These are phyloP conservation scores for Thysanoteuthis rhombus DNA, from an alignment of 2,888 invertebrate species.

Conservation along the genomic window DNA sequence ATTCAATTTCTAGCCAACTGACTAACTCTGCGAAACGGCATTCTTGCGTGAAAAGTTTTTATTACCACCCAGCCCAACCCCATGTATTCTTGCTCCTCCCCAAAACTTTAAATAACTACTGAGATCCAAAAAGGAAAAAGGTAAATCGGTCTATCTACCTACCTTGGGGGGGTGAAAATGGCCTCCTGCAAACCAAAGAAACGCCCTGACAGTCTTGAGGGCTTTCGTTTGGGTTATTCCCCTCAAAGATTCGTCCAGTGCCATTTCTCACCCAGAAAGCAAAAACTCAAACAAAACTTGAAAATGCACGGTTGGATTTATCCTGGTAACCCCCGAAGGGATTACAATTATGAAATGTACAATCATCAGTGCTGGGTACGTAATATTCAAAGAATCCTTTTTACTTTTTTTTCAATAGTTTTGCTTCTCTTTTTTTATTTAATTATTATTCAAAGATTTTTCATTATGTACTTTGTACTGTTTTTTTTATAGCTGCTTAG, in stretches of 20 bases:
- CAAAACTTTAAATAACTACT: background rate
- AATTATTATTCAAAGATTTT: too few relatives aligned
- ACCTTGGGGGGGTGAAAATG: background rate
- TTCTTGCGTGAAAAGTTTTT: background rate
- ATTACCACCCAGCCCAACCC: background rate
- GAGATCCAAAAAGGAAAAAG: background rate
- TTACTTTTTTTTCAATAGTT: background rate
- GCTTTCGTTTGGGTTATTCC: slow-evolving; percentile 19
- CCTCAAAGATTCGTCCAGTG: slow-evolving; percentile 15
- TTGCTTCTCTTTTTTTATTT: background rate
- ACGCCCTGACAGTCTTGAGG: slow-evolving; percentile 18
- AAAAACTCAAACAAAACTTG: background rate
- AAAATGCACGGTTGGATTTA: slow-evolving; percentile 35
- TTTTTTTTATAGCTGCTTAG: too few relatives aligned
- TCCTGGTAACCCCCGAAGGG: slow-evolving; percentile 32
- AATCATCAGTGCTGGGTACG: slow-evolving; percentile 35
- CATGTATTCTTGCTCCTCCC: background rate
- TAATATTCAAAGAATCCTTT: background rate
- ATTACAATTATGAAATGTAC: slow-evolving; percentile 31
- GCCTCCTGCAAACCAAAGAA: slow-evolving; percentile 25
- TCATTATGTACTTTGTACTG: too few relatives aligned
- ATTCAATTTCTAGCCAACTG: background rate
- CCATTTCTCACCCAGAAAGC: background rate
- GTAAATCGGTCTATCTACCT: background rate
- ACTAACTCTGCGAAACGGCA: too few relatives aligned